Conservation (phyloP, 2,113 vertebrate species). For the Gavialis gangeticus region DNA sequence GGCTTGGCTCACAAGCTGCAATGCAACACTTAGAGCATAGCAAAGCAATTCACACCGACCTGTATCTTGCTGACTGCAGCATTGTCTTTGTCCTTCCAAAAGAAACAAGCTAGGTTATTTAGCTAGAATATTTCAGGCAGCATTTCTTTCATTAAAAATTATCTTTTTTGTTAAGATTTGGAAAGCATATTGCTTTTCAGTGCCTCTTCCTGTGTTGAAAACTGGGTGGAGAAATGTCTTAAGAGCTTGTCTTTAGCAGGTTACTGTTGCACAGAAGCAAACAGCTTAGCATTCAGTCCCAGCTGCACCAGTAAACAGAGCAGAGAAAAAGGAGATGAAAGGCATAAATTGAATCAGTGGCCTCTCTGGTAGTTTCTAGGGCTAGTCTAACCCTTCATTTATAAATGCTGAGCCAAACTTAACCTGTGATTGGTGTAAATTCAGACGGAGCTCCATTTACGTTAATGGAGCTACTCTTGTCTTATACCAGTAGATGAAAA, state of each 20-base stretch:
- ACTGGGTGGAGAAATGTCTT: conserved; percentile 8
- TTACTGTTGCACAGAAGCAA: not conserved
- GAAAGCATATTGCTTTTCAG: not conserved
- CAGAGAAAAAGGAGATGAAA: not conserved
- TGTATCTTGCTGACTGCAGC: conserved; percentile 46
- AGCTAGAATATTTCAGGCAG: not conserved
- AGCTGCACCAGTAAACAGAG: not conserved
- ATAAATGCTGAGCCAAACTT: not conserved
- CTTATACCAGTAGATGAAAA: not conserved
- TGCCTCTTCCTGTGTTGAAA: not conserved
- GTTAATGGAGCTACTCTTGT: conserved; percentile 25
- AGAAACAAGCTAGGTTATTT: not conserved
- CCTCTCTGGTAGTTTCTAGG: not conserved
- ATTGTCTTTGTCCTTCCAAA: conserved; percentile 52
- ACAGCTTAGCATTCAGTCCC: conserved; percentile 8
- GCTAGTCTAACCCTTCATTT: not conserved
- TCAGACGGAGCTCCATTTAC: conserved; percentile 1
- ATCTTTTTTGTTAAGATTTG: conserved; percentile 2
- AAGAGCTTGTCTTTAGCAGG: not conserved
- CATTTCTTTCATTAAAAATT: not conserved
- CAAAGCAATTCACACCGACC: conserved; percentile 34
- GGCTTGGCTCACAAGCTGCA: conserved; percentile 42
- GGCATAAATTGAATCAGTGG: not conserved
- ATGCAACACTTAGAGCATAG: conserved; percentile 49
- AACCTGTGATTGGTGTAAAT: not conserved